Base-by-base conservation (phyloP, 2,113 vertebrate genomes). In the Xyrauchen texanus region DNA sequence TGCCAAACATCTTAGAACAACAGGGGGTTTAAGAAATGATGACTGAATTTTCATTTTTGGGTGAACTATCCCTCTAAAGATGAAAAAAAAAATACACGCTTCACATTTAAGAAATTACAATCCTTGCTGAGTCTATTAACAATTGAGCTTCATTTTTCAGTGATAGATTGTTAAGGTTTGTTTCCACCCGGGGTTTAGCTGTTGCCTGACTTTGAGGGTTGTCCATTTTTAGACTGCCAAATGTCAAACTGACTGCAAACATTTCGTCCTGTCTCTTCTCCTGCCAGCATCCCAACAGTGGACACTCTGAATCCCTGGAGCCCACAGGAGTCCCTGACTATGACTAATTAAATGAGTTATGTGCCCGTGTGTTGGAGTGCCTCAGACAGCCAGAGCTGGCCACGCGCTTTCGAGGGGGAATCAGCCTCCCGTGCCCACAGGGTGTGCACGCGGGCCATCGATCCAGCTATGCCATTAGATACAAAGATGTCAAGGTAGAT, bases 401-500 rank as follows among this genome's bases (percentile, higher is more conserved):
- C 79, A 78, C 68, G 6, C 76, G 81, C 70, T 67, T 67, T 60
- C 65, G 66, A 82, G 70, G 3, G 73, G 66, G 74, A 80, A 80
- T 78, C 51, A 76, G 81, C 71, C 71, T 67, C 70, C 52, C 67
- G 75, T 82, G 80, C 86, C 85, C 85, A 82, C 81, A 86, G 83
- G 86, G 84, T 84, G 81, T 75, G 70, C 64, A 53, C 49, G 52
- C 74, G 63, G 81, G 57, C 81, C 84, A 88, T 88, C 86, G 86
- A 88, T 88, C 79, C 79, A 68, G 62, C 79, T 71, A 76, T 75
- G 85, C 86, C 82, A 88, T 88, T 88, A 88, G 86, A 88, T 82
- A 85, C 86, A 82, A 85, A 85, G 86, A 88, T 86, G 86, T 88
- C 85, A 81, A 83, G 85, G 85, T 82, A 88, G 85, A 88, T 88